Percentiles rank a stretch among this genome's conserved stretches.
Evolutionary conservation across 2,797 vertebrate species (phyloP).

Genomic region (Coranthus polyacanthus): DNA sequence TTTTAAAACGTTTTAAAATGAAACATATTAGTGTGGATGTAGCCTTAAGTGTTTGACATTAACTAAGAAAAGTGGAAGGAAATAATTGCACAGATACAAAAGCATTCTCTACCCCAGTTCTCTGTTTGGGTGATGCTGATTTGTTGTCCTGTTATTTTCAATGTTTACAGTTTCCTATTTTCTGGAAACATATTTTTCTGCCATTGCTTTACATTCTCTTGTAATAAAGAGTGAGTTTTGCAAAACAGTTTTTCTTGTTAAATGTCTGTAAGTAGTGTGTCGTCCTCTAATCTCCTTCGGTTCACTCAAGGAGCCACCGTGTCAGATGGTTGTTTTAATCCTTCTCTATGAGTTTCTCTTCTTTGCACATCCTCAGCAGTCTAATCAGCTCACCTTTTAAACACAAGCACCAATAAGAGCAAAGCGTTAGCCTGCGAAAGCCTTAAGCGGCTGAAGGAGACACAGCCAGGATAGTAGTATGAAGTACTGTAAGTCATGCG

Average conservation of each 20-base stretch:
- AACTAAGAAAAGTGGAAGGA: neutral
- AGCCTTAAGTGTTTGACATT: neutral
- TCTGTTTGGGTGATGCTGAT: neutral
- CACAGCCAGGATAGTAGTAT: neutral
- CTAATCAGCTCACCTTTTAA: slow-evolving; percentile 38
- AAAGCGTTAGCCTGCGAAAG: slow-evolving; percentile 3
- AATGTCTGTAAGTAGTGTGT: slow-evolving; percentile 19
- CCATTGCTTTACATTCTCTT: slow-evolving; percentile 25
- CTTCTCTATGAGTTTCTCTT: slow-evolving; percentile 17
- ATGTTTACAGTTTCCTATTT: slow-evolving; percentile 41
- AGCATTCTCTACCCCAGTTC: no score
- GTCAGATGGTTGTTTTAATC: slow-evolving; percentile 69
- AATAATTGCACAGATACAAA: slow-evolving; percentile 4
- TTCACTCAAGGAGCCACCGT: slow-evolving; percentile 30
- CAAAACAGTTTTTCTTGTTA: slow-evolving; percentile 19
- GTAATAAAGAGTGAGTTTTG: slow-evolving; percentile 63
- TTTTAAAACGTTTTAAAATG: no score
- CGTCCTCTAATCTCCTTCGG: slow-evolving; percentile 66
- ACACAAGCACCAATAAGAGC: slow-evolving; percentile 26
- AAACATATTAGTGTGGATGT: no score
- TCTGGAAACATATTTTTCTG: slow-evolving; percentile 37
- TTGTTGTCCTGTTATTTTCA: slow-evolving; percentile 18
- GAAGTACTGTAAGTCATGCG: neutral
- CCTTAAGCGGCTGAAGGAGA: slow-evolving; percentile 19
- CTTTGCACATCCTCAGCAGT: slow-evolving; percentile 1